Base-by-base conservation (phyloP, 2,888 invertebrate species). In the Athripsodes cinereus region DNA sequence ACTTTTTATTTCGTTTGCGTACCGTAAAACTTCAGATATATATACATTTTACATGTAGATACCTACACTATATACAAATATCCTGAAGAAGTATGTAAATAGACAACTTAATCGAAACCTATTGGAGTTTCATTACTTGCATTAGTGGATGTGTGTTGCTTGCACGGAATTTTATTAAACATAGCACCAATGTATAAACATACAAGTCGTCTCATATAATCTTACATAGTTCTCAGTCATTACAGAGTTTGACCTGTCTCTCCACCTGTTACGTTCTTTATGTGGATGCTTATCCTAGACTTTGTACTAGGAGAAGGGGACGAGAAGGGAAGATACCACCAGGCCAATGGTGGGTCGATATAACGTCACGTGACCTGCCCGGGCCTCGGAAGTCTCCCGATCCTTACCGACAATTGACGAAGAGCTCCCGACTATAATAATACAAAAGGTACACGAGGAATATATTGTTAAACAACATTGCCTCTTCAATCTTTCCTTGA, bases 311-410 rank as follows among this genome's bases (percentile, higher is more conserved):
- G n/a, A 10, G 50, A 22, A 48, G 20, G 48, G 20, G 54, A 31
- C 3, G 40, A 48, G 16, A 34, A n/a, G 34, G 34, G 34, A 21
- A 34, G 48, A 22, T 10, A 22, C 49, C 48, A 35, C 8, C 35
- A 40, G 55, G 51, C 35, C 51, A 22, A 49, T 49, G 58, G 56
- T 54, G 55, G 60, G 58, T 62, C 62, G 62, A 62, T 62, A 62
- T 49, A 49, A 26, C 47, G 57, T 62, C 62, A 62, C 62, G 62
- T 62, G 62, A 60, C 58, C 60, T 62, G 62, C 62, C 62, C 62
- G 62, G 62, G 62, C 51, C 58, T 26, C 53, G 55, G 56, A 48
- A 48, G 20, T 21, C 48, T 48, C 48, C 2, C 19, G 20, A 48
- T 21, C 40, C 19, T 19, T 18, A 5, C 48, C 48, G 48, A 48